These are phyloP conservation scores for Allygus modestus DNA, from an alignment of 2,888 invertebrate genomes.

Conservation along the genomic window DNA sequence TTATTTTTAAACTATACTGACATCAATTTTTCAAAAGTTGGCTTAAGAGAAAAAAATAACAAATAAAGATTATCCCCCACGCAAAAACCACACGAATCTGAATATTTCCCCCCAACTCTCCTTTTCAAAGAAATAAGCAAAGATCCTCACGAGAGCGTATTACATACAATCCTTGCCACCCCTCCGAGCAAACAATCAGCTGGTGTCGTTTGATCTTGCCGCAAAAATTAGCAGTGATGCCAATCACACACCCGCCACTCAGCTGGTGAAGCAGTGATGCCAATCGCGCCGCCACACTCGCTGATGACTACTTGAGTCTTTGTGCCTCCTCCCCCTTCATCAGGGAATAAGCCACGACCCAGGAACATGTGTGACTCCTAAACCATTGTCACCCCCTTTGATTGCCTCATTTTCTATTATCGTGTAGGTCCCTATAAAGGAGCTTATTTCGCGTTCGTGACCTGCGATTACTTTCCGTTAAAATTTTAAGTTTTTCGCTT, in stretches of 20 bases:
- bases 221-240: slow-evolving; percentile 34
- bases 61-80: neutral
- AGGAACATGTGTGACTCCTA: neutral
- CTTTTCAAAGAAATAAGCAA: slow-evolving; percentile 20
- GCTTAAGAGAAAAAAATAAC: neutral
- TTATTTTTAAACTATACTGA: too few relatives aligned
- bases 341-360: neutral
- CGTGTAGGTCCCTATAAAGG: neutral
- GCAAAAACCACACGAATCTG: neutral
- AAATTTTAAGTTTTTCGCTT: neutral
- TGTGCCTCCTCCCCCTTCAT: neutral
- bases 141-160: neutral
- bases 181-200: slow-evolving; percentile 18
- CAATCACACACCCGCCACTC: slow-evolving; percentile 12
- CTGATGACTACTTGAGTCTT: slow-evolving; percentile 25
- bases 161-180: neutral
- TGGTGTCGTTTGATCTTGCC: slow-evolving; percentile 18
- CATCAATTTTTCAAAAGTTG: neutral
- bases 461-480: neutral
- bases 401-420: slow-evolving; percentile 14
- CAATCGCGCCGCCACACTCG: neutral
- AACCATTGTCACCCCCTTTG: neutral
- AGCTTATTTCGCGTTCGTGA: neutral
- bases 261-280: neutral
- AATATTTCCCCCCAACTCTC: slow-evolving; percentile 5